Percentiles rank a stretch among this genome's conserved stretches.
Evolutionary conservation across 1,140 invertebrate genomes (phyloP).

Genomic region (Philaenus spumarius): DNA sequence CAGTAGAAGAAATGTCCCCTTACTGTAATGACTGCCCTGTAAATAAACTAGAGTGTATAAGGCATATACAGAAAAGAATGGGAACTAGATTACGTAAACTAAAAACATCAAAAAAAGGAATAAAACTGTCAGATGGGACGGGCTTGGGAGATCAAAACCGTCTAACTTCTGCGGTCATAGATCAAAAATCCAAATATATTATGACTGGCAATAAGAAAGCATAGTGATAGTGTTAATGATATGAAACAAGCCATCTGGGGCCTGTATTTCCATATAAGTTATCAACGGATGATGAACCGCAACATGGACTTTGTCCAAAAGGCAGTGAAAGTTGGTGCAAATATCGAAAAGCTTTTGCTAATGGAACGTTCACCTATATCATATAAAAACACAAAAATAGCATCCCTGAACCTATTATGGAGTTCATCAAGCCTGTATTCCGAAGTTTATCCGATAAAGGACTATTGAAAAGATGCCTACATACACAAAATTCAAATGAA

Average conservation of each 20-base stretch:
- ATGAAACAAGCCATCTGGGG: constrained; percentile 20
- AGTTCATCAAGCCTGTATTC: constrained; percentile 25
- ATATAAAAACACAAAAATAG: background rate
- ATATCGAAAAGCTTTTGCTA: constrained; percentile 29
- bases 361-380: background rate
- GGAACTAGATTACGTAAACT: no score
- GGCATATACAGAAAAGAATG: constrained; percentile 24
- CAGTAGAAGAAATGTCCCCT: constrained; percentile 9
- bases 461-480: constrained; percentile 18
- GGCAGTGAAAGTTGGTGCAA: constrained; percentile 33
- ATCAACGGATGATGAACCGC: no score
- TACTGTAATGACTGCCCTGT: constrained; percentile 21
- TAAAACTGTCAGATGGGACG: background rate
- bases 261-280: no score
- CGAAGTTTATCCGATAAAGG: constrained; percentile 18
- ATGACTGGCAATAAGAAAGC: constrained; percentile 18
- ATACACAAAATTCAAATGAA: constrained; percentile 22
- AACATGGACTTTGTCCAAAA: no score
- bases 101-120: background rate
- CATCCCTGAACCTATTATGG: background rate
- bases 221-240: constrained; percentile 7
- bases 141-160: background rate
- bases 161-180: background rate
- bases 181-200: constrained; percentile 18
- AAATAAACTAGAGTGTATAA: constrained; percentile 22